phyloP scores from a whole-genome alignment of 92 coral and sea anemone genomes.

The Phenganax marumi region DNA sequence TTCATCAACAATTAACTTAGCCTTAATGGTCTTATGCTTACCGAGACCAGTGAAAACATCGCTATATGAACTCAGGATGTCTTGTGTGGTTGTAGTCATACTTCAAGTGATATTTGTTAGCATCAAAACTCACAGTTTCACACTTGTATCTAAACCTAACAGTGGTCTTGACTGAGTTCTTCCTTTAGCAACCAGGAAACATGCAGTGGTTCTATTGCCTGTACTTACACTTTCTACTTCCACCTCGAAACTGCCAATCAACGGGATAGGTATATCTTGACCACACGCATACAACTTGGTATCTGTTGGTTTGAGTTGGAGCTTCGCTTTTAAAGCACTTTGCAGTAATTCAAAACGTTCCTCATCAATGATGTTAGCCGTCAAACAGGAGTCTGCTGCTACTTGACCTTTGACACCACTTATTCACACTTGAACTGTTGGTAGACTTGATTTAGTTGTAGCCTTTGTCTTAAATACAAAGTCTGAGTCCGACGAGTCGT shows the following conservation, averaged over 20 bases:
- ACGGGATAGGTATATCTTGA: constrained; percentile 38
- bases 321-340: constrained; percentile 15
- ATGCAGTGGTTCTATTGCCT: constrained; percentile 19
- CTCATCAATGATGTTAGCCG: constrained; percentile 47
- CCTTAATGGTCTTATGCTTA: constrained; percentile 41
- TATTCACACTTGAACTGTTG: constrained; percentile 41
- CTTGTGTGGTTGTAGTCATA: background rate
- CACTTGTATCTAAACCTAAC: constrained; percentile 44
- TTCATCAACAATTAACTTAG: constrained; percentile 46
- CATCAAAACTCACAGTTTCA: constrained; percentile 42
- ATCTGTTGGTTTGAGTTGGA: constrained; percentile 6
- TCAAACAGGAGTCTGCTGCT: constrained; percentile 49
- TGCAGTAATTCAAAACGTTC: constrained; percentile 21
- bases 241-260: constrained; percentile 47
- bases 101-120: constrained; percentile 3
- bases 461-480: background rate
- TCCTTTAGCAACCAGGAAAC: constrained; percentile 49
- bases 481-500: constrained; percentile 20
- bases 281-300: constrained; percentile 44
- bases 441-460: constrained; percentile 5
- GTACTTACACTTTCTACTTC: constrained; percentile 44
- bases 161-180: constrained; percentile 44
- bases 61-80: background rate
- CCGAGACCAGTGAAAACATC: constrained; percentile 44
- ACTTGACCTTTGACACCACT: constrained; percentile 45